Conservation (phyloP, 2,113 vertebrate species). For the Odobenus rosmarus region DNA sequence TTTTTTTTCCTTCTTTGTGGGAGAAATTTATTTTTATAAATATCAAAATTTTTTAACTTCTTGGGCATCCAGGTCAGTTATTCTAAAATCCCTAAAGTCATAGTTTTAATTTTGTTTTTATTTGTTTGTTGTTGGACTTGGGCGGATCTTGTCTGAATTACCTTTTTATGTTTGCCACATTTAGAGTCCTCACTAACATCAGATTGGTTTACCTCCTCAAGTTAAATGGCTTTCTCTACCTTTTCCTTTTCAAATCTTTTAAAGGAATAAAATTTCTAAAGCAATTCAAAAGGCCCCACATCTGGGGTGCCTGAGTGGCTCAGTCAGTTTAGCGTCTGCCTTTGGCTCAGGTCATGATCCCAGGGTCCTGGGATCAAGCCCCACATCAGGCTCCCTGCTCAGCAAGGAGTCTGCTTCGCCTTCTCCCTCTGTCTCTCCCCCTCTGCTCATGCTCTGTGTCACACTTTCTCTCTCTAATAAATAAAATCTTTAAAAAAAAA, state of each 20-base stretch:
- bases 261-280: not conserved
- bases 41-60: not conserved
- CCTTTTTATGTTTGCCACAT: not conserved
- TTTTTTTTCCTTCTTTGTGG: not conserved
- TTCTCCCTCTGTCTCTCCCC: too few relatives aligned
- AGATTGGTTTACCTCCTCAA: not conserved
- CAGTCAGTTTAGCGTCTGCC: too few relatives aligned
- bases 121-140: not conserved
- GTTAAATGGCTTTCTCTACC: not conserved
- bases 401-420: too few relatives aligned
- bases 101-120: not conserved
- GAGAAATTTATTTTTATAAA: constrained; percentile 21
- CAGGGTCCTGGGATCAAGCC: too few relatives aligned
- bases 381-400: too few relatives aligned
- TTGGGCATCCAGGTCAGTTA: not conserved
- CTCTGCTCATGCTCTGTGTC: too few relatives aligned
- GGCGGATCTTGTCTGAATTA: not conserved
- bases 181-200: not conserved
- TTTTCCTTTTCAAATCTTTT: not conserved
- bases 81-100: not conserved
- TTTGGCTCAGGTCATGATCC: too few relatives aligned
- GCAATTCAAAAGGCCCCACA: not conserved
- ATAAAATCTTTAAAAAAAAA: too few relatives aligned
- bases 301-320: not conserved
- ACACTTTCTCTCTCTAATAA: too few relatives aligned